Base-by-base conservation (phyloP, 1,140 invertebrate species). In the Trichomalopsis sarcophagae region DNA sequence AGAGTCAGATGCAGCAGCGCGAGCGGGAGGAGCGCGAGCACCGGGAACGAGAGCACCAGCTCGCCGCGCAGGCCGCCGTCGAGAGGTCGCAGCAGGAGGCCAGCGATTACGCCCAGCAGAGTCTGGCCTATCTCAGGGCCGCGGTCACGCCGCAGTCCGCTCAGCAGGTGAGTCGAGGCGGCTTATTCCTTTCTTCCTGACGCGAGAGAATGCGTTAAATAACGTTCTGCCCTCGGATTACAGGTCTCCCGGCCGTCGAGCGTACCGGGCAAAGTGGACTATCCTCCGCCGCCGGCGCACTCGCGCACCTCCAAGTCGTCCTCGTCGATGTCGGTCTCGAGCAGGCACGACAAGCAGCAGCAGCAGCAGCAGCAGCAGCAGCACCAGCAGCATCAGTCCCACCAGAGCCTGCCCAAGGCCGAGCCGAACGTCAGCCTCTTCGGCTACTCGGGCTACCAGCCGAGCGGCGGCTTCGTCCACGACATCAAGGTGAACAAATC, bases 361-460 rank as follows among this genome's bases (percentile, higher is more conserved):
- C 75, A 75, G 33, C 77, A 74, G n/a, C 69, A 40, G 71, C 76
- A 62, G 69, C 75, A 73, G 13, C 82, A 89, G 2, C 85, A 89
- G 73, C 33, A 36, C 33, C 33, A 36, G 89, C 91, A 21, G 0
- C 91, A 91, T 1, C 88, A 91, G 17, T 87, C 90, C 23, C 95
- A 95, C 91, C 92, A 94, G 79, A 90, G 94, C n/a, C 90, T 96
- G 40, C 95, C 95, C 55, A 95, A 97, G 91, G 95, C 95, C 33
- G 96, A 97, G 90, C 95, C 96, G 6, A 96, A 96, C 89, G 96
- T 96, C 87, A 96, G 94, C 85, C 91, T 96, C 74, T 96, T 96
- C 90, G 94, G 95, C 40, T 96, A 96, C 91, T 94, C 95, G 81
- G 94, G 94, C 17, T 96, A 96, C 88, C 96, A 95, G 87, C 92